phyloP scores from a whole-genome alignment of 2,113 vertebrate genomes.

The Eleginops maclovinus region DNA sequence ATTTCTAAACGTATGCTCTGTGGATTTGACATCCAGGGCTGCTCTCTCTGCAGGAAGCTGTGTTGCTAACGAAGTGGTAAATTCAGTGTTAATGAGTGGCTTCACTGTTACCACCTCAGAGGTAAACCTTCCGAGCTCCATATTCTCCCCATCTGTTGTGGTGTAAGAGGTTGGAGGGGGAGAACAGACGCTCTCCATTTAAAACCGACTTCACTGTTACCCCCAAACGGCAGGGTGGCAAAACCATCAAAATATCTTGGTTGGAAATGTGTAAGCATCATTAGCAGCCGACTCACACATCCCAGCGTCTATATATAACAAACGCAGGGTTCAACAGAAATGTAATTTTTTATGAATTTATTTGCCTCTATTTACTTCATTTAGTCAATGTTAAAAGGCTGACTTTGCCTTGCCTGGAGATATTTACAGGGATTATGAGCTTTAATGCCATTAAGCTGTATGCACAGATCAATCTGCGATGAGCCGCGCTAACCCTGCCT shows the following conservation, averaged over 20 bases:
- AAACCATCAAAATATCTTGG: slow-evolving; percentile 86
- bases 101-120: slow-evolving; percentile 98
- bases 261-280: slow-evolving; percentile 85
- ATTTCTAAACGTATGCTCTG: slow-evolving; percentile 83
- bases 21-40: slow-evolving; percentile 89
- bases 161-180: slow-evolving; percentile 93
- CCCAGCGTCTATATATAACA: slow-evolving; percentile 61
- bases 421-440: slow-evolving; percentile 83
- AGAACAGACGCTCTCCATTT: slow-evolving; percentile 96
- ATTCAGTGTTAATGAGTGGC: slow-evolving; percentile 99
- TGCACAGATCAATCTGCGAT: slow-evolving; percentile 76
- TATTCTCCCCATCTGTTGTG: slow-evolving; percentile 96
- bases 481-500: slow-evolving; percentile 62
- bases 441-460: slow-evolving; percentile 77
- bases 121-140: slow-evolving; percentile 94
- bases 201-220: slow-evolving; percentile 87
- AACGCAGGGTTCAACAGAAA: slow-evolving; percentile 59
- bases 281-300: slow-evolving; percentile 86
- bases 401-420: slow-evolving; percentile 82
- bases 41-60: slow-evolving; percentile 96
- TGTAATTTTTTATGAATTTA: slow-evolving; percentile 68
- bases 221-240: slow-evolving; percentile 90
- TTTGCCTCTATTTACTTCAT: slow-evolving; percentile 80
- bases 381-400: slow-evolving; percentile 83
- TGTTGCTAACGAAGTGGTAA: slow-evolving; percentile 99